Evolutionary conservation across 2,888 invertebrate species (phyloP).

Genomic region (Cheilosia vernalis): DNA sequence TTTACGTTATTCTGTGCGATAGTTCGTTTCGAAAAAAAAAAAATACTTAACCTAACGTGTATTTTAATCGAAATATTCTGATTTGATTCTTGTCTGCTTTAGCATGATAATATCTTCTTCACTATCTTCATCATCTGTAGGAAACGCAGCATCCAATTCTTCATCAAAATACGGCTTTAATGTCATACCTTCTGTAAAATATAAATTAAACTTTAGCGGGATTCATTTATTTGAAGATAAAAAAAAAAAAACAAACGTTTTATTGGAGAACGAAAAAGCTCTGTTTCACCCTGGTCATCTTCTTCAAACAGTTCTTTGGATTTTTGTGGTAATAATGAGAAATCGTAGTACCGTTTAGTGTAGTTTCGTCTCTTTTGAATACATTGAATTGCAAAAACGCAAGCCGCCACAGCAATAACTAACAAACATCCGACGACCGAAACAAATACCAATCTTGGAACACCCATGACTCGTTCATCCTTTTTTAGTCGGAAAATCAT

Average conservation of each 20-base stretch:
- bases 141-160: constrained; percentile 86
- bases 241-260: constrained; percentile 79
- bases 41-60: neutral
- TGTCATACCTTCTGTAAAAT: constrained; percentile 79
- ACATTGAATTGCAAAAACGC: constrained; percentile 80
- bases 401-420: constrained; percentile 79
- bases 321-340: constrained; percentile 82
- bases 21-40: neutral
- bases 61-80: constrained; percentile 60
- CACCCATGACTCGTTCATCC: constrained; percentile 88
- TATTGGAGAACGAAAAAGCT: constrained; percentile 82
- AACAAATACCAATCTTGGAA: constrained; percentile 91
- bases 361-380: constrained; percentile 78
- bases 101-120: constrained; percentile 77
- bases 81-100: constrained; percentile 30
- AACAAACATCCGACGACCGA: constrained; percentile 86
- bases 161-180: constrained; percentile 88
- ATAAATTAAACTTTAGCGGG: neutral
- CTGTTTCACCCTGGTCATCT: constrained; percentile 82
- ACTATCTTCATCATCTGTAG: constrained; percentile 85
- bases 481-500: constrained; percentile 88
- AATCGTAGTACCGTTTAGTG: constrained; percentile 82
- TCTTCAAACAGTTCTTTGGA: constrained; percentile 81
- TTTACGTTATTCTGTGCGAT: constrained; percentile 10
- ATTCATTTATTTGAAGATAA: neutral